A percentile compares a stretch with the other conserved stretches of the same genome.
These are phyloP conservation scores for Tyrannus savana DNA, from an alignment of 2,113 vertebrate genomes.

Conservation along the genomic window DNA sequence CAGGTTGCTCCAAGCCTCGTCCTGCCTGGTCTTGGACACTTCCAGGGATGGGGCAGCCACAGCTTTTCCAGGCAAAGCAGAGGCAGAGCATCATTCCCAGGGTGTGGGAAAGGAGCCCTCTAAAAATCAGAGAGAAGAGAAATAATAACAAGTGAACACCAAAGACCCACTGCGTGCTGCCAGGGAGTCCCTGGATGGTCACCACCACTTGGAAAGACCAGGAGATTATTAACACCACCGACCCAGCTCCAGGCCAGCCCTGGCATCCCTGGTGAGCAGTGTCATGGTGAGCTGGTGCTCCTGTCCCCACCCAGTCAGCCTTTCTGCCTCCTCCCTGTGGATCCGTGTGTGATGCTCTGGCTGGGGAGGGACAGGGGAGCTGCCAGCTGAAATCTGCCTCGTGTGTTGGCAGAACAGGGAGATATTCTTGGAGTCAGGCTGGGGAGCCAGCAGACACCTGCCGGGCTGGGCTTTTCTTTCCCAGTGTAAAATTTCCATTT, in stretches of 20 bases:
- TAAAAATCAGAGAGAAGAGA: background rate
- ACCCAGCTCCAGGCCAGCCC: background rate
- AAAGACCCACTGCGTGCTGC: background rate
- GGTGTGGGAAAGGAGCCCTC: background rate
- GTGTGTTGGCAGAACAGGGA: accelerated
- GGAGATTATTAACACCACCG: accelerated
- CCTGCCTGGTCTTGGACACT: background rate
- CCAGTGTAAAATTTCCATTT: background rate
- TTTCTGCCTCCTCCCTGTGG: accelerated
- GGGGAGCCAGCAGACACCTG: background rate
- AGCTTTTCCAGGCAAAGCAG: background rate
- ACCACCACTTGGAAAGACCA: background rate
- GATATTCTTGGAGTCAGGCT: background rate
- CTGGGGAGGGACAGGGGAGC: background rate
- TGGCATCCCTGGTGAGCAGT: accelerated
- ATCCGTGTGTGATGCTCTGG: accelerated
- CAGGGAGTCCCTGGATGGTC: background rate
- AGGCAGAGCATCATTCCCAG: background rate
- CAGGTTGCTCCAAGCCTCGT: background rate
- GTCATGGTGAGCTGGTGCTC: accelerated
- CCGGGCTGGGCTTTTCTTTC: background rate
- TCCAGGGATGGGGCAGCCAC: background rate
- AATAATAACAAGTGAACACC: background rate
- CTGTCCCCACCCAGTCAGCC: background rate
- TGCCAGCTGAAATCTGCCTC: background rate